Evolutionary conservation across 2,113 vertebrate species (phyloP).

Genomic region (Corapipo altera): DNA sequence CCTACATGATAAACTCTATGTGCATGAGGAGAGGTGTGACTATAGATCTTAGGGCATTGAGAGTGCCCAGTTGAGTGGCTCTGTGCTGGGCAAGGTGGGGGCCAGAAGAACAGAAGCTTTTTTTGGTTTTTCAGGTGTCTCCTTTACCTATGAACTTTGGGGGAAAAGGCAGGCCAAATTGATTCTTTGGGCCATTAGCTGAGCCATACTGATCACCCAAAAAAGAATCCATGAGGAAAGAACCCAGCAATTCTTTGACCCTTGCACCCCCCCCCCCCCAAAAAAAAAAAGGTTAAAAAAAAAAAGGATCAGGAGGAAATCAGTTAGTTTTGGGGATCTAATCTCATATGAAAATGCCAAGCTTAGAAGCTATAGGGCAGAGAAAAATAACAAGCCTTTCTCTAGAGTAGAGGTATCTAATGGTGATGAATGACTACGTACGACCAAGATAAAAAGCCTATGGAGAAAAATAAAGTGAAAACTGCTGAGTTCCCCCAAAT

Average conservation of each 20-base stretch:
- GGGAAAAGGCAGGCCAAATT: neutral
- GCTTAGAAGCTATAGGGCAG: neutral
- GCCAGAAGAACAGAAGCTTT: neutral
- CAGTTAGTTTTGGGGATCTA: neutral
- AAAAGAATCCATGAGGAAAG: neutral
- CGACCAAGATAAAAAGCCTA: neutral
- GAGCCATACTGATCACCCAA: neutral
- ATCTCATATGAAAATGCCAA: neutral
- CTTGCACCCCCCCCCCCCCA: no score
- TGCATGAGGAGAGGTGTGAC: neutral
- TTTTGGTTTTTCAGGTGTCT: neutral
- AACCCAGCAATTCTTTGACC: neutral
- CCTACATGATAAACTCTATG: fast-evolving
- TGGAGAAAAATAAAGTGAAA: neutral
- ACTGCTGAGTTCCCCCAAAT: neutral
- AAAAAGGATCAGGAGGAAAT: neutral
- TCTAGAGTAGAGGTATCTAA: neutral
- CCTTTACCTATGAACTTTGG: neutral
- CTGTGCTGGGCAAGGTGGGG: neutral
- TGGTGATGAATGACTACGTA: neutral
- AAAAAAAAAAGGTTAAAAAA: neutral
- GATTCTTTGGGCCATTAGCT: neutral
- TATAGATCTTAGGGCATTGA: neutral
- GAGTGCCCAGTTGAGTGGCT: neutral
- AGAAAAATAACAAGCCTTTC: neutral